Base-by-base conservation (phyloP, 2,888 invertebrate species). In the Drosophila recens region DNA sequence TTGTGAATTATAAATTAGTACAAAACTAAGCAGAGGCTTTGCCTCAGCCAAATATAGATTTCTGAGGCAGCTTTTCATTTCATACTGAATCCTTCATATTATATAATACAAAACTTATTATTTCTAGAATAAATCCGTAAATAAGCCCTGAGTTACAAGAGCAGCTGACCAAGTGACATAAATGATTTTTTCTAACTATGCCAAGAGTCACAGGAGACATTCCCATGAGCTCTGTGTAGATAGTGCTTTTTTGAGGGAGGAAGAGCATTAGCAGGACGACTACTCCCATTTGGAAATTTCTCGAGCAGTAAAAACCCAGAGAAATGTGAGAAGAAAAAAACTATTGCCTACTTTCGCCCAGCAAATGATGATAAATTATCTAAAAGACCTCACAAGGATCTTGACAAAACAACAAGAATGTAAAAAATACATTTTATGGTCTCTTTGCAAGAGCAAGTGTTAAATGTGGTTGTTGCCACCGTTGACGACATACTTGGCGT, bases 331-430 rank as follows among this genome's bases (percentile, higher is more conserved):
- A 30, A 5, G 45, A 23, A 23, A 49, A 49, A 36, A 38, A 42
- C 13, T 8, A 38, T 75, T 65, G 57, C 65, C 70, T 52, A 63
- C 53, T 58, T 66, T 23, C 8, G 34, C 1, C 30, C 30, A 59
- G 58, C 48, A 78, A 56, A 78, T 69, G 46, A 71, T 79, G 58
- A 79, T 67, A 75, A 79, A 78, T 62, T 54, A 71, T 61, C 36
- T 17, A 34, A 34, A 64, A 51, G 30, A 27, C 9, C 17, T 30
- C 48, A 43, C 33, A 43, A 61, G 40, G 53, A 46, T 66, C 52
- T 69, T 43, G 52, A 40, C 48, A 45, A n/a, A 43, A 27, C 40
- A 61, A 30, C 40, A 42, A 40, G 36, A 8, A 51, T 36, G 48
- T 54, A 45, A 59, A 67, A 70, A 46, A 45, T 17, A 59, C 56